Evolutionary conservation across 2,113 vertebrate species (phyloP).

Genomic region (Pycnonotus jocosus): DNA sequence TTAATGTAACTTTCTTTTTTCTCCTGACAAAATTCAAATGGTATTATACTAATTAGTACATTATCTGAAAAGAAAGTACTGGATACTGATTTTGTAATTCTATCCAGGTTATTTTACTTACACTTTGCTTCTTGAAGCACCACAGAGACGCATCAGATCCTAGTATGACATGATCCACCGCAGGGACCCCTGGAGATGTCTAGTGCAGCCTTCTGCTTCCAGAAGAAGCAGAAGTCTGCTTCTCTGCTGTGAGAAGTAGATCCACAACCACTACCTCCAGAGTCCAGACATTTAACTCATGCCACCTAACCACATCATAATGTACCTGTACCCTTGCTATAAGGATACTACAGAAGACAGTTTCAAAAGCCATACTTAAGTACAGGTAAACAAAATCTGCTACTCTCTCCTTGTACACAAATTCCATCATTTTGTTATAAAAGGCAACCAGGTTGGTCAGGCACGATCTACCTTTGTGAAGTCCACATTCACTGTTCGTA

Average conservation of each 20-base stretch:
- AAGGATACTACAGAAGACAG: not conserved
- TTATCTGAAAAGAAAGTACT: not conserved
- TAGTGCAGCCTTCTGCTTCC: not conserved
- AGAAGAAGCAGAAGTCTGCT: too few species aligned
- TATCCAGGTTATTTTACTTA: not conserved
- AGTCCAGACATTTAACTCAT: not conserved
- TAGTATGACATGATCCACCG: accelerated
- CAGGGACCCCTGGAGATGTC: not conserved
- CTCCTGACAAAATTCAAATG: not conserved
- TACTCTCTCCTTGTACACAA: not conserved
- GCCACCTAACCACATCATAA: not conserved
- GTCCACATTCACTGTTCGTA: not conserved
- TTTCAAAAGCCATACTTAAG: not conserved
- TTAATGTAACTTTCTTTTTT: not conserved
- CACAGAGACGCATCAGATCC: not conserved
- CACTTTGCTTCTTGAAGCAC: not conserved
- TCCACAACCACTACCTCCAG: not conserved
- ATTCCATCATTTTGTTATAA: not conserved
- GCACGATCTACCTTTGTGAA: not conserved
- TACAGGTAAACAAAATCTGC: not conserved
- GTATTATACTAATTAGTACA: not conserved
- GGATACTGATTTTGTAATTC: not conserved
- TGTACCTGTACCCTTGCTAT: not conserved
- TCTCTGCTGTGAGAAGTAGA: not conserved
- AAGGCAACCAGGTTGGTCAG: not conserved